A percentile compares a stretch with the other conserved stretches of the same genome.
Conservation (phyloP, 2,797 vertebrate species). For the Phataginus tricuspis region DNA sequence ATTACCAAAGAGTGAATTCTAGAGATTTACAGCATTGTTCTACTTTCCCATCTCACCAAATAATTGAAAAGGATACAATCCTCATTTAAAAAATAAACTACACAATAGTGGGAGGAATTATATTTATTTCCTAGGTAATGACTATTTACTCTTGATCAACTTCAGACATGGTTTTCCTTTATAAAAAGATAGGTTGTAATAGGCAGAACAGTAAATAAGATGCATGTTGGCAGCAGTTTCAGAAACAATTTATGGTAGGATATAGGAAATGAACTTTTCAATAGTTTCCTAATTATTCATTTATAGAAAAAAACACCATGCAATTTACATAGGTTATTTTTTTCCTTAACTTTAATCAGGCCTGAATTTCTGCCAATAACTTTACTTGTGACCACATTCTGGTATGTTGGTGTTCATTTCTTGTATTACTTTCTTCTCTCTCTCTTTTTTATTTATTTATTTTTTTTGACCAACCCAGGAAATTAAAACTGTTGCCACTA, state of each 20-base stretch:
- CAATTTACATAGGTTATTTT: neutral
- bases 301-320: conserved; percentile 43
- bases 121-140: conserved; percentile 82
- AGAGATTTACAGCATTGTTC: conserved; percentile 81
- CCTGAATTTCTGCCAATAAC: neutral
- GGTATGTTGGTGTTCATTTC: neutral
- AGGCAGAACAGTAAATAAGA: conserved; percentile 69
- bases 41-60: conserved; percentile 72
- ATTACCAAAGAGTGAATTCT: conserved; percentile 68
- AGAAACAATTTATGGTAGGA: conserved; percentile 56
- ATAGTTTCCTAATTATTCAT: conserved; percentile 57
- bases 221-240: conserved; percentile 60
- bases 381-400: neutral
- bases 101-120: conserved; percentile 65
- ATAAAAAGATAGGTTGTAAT: conserved; percentile 77
- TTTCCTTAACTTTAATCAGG: conserved; percentile 6
- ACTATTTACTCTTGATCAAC: conserved; percentile 76
- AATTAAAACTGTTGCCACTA: neutral
- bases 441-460: neutral
- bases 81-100: conserved; percentile 82
- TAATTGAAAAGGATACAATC: conserved; percentile 82
- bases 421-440: neutral
- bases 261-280: conserved; percentile 59
- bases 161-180: conserved; percentile 68
- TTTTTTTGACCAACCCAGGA: neutral